Evolutionary conservation across 2,888 invertebrate genomes (phyloP), one percentile per base, ranked within the genome.

Genomic region (Tetragonisca angustula): DNA sequence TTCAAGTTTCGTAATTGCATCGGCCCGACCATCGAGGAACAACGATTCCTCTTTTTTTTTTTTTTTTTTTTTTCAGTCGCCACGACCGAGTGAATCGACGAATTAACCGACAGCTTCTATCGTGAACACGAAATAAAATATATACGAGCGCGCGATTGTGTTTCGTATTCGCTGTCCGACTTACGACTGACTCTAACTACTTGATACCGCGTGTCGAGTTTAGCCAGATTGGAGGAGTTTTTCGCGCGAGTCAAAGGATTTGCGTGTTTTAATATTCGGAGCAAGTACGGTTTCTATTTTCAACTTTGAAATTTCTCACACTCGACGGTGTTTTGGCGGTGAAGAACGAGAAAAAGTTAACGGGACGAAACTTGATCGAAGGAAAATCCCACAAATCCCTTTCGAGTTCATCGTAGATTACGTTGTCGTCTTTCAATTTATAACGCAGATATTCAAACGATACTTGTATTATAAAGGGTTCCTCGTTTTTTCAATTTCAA

Each of bases 1-100:
- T 15, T 2, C 49, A 80, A 52, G 75, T 62, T 72, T 76, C 64
- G 72, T 56, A 67, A 84, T 54, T 5, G 69, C 59, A 54, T 61
- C 68, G 21, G 72, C n/a, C 27, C 24, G 68, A 72, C 68, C 62
- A 70, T 65, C 70, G 65, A 11, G 11, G 19, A 68, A 50, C 11
- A 4, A 50, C 50, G 24, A 50, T 50, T 13, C 56, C 61, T 61
- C 21, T 52, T 17, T 61, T 19, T 52, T 17, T 32, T 32, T 32
- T 32, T 32, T 32, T 3, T 32, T 32, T 4, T 4, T 32, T 52
- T 6, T 19, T 19, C 5, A 5, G 52, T 43, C 9, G 43, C 9
- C 43, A 36, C 43, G 36, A 36, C 9, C 6, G 4, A 36, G 43
- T 43, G 43, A 9, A 9, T 32, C 32, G 43, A 43, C 43, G 43